Base-by-base conservation (phyloP, 2,888 invertebrate species). In the Tyria jacobaeae region DNA sequence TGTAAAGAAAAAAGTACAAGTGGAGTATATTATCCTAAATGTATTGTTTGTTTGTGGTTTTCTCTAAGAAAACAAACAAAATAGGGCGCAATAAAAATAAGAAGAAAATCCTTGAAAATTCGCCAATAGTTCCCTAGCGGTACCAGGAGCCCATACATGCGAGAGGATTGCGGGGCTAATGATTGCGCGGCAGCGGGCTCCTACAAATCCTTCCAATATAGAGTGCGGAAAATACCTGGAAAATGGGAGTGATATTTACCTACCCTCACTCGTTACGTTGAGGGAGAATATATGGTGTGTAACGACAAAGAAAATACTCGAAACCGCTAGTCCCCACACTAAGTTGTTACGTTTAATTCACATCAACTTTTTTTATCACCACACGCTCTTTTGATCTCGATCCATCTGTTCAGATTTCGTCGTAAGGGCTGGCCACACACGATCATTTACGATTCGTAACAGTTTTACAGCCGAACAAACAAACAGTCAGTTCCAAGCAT, bases 341-440 rank as follows among this genome's bases (percentile, higher is more conserved):
- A 87, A 90, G 89, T 90, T 90, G 90, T 90, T 90, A 89, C 90
- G 88, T 85, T 86, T 86, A 88, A 89, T 87, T 85, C 88, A 88
- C 91, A 92, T 92, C 87, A 91, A 91, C 87, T 79, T 81, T 89
- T 91, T 93, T 94, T 92, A 92, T 91, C 89, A 85, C 87, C 84
- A 75, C 80, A 76, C 64, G 80, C 77, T 83, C 90, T 89, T 93
- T 94, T 94, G 94, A 94, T 93, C 87, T 92, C 87, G 68, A 81
- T 82, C 89, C 94, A 93, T 93, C 94, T 93, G 94, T 88, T 87
- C 87, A 82, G 87, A 89, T 88, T 92, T 94, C 94, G 92, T 89
- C 90, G 93, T 94, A 94, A 94, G 93, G 91, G 90, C 90, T 89
- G 93, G 88, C 94, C 93, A 94, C 94, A 93, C 94, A 92, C 93